Evolutionary conservation across 1,140 invertebrate genomes (phyloP).

Genomic region (Chironomus striatipennis): DNA sequence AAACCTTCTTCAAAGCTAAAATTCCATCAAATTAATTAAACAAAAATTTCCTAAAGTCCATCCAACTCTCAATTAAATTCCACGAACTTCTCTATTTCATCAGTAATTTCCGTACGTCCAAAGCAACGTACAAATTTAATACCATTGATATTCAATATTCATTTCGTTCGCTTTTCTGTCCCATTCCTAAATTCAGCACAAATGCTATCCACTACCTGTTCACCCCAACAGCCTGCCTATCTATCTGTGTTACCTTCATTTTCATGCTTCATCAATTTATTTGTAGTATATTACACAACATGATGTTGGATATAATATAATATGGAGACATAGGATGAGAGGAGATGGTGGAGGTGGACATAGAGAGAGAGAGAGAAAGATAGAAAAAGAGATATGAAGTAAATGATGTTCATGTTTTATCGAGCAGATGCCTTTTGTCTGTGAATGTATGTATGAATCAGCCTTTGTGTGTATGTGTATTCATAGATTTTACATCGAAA

Average conservation of each 20-base stretch:
- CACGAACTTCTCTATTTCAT: no score
- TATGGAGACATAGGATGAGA: no score
- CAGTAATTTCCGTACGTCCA: background rate
- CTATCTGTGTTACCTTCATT: background rate
- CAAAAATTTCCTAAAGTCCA: no score
- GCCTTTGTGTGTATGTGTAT: no score
- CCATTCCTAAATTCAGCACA: no score
- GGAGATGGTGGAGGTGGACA: background rate
- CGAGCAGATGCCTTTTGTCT: background rate
- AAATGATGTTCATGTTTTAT: conserved; percentile 20
- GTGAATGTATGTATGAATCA: no score
- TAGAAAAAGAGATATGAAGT: background rate
- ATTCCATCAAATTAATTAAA: no score
- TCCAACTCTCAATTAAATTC: no score
- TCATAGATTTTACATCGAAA: no score
- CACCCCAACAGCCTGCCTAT: background rate
- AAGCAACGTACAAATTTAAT: conserved; percentile 4
- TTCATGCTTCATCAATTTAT: conserved; percentile 22
- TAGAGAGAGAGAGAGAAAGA: background rate
- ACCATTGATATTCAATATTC: conserved; percentile 15
- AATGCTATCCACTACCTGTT: no score
- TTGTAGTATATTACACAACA: background rate
- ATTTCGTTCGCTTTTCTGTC: background rate
- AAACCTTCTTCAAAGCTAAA: no score
- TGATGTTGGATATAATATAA: no score